These are phyloP conservation scores for Synanthedon formicaeformis DNA, from an alignment of 2,888 invertebrate genomes.

Conservation along the genomic window DNA sequence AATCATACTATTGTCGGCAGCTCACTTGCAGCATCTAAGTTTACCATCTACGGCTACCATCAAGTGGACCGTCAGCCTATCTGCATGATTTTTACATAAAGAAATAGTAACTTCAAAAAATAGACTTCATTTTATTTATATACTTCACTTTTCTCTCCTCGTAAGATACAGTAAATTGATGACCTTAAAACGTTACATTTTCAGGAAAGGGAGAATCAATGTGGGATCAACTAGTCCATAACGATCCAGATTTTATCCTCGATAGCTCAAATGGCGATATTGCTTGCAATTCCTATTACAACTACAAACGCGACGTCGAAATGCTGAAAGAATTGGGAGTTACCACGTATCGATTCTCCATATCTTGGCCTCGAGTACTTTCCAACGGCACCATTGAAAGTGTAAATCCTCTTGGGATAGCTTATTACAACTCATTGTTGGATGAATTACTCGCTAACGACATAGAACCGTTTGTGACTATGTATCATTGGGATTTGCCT, in stretches of 20 bases:
- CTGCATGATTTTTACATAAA: no score
- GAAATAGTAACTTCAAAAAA: no score
- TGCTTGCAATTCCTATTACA: constrained; percentile 71
- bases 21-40: no score
- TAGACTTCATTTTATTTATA: no score
- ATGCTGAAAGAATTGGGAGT: constrained; percentile 30
- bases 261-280: constrained; percentile 60
- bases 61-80: no score
- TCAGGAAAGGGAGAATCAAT: constrained; percentile 66
- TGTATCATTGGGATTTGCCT: constrained; percentile 71
- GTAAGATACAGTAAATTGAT: no score
- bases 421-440: constrained; percentile 58
- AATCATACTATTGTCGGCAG: no score
- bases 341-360: constrained; percentile 53
- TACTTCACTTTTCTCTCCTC: no score
- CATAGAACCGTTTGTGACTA: constrained; percentile 56
- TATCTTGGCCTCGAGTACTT: constrained; percentile 57
- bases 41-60: no score
- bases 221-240: constrained; percentile 44
- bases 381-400: constrained; percentile 9
- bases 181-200: constrained; percentile 2
- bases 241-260: constrained; percentile 5
- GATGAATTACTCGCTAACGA: constrained; percentile 49
- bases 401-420: constrained; percentile 8
- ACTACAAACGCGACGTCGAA: constrained; percentile 52